Evolutionary conservation across 64 coral and sea anemone species (phyloP), one percentile per base, ranked within the genome.

Genomic region (Orbicella faveolata): DNA sequence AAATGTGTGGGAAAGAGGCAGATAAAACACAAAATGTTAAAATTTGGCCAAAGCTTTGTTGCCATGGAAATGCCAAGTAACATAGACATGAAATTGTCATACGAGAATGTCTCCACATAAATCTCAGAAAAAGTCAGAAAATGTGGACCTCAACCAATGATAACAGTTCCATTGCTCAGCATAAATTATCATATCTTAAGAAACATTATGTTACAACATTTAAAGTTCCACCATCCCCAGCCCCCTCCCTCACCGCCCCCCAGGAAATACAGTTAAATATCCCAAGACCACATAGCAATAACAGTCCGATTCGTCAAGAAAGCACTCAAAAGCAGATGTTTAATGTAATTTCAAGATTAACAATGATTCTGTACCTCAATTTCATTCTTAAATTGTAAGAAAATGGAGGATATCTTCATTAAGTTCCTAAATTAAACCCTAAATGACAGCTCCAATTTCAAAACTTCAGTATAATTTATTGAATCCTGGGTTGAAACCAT

Each of bases 401-500:
- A 30, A 30, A 30, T 30, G 30, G 30, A 30, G 30, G 30, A 30
- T 30, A 30, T 30, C 30, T 30, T 30, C 30, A 30, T 30, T 30
- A 30, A 30, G 30, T 30, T 30, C 30, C 30, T 30, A 30, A 30
- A 30, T 30, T 30, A 30, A 30, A 30, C 30, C 30, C 30, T 30
- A 30, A 30, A 30, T 30, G 30, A 30, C 30, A 30, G 63, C 8
- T 85, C 64, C 82, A 69, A 53, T 69, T 62, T 86, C 83, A 26
- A 86, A 86, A 33, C 23, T 48, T 34, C 21, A 70, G 44, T 86
- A 73, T 63, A 35, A 66, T 36, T 73, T 52, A 26, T 66, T 53
- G 73, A 26, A 37, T 68, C 83, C 26, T 64, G 61, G 83, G 26
- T 73, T 87, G 34, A 73, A 61, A 87, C 69, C 69, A 88, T 88